Percentiles rank a stretch among this genome's conserved stretches.
Evolutionary conservation across 2,888 invertebrate species (phyloP).

Genomic region (Aradus depressus): DNA sequence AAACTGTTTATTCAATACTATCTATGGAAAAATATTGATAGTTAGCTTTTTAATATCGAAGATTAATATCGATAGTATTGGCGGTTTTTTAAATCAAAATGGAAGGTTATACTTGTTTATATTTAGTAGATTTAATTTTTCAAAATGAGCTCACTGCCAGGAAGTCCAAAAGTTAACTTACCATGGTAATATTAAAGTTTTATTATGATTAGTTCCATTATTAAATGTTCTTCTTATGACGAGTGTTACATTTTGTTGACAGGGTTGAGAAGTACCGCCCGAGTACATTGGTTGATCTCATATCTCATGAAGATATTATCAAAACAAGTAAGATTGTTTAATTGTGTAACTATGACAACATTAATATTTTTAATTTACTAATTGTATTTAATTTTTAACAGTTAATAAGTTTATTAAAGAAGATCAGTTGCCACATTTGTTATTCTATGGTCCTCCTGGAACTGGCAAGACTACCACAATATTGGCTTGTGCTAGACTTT

Average conservation of each 20-base stretch:
- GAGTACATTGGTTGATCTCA: constrained; percentile 75
- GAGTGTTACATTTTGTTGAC: constrained; percentile 19
- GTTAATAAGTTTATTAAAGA: constrained; percentile 80
- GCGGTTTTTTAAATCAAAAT: too few species aligned
- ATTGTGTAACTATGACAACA: too few species aligned
- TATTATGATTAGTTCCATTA: not conserved
- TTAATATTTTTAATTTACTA: constrained; percentile 10
- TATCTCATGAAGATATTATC: constrained; percentile 95
- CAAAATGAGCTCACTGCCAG: too few species aligned
- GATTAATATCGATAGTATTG: too few species aligned
- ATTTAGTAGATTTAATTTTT: too few species aligned
- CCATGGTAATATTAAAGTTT: not conserved
- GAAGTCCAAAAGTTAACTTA: too few species aligned
- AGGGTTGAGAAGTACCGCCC: constrained; percentile 99
- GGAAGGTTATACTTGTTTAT: too few species aligned
- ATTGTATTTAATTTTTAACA: constrained; percentile 39
- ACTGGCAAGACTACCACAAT: constrained; percentile 98
- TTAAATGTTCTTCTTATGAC: not conserved
- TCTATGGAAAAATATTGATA: too few species aligned
- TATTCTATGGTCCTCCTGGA: constrained; percentile 97
- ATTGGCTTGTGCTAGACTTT: constrained; percentile 83
- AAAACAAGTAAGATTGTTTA: constrained; percentile 69
- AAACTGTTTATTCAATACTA: too few species aligned
- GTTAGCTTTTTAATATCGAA: too few species aligned
- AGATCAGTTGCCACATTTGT: constrained; percentile 84